A percentile compares a stretch with the other conserved stretches of the same genome.
Conservation (phyloP, 2,797 vertebrate genomes). For the Xiphorhynchus erythropygius region DNA sequence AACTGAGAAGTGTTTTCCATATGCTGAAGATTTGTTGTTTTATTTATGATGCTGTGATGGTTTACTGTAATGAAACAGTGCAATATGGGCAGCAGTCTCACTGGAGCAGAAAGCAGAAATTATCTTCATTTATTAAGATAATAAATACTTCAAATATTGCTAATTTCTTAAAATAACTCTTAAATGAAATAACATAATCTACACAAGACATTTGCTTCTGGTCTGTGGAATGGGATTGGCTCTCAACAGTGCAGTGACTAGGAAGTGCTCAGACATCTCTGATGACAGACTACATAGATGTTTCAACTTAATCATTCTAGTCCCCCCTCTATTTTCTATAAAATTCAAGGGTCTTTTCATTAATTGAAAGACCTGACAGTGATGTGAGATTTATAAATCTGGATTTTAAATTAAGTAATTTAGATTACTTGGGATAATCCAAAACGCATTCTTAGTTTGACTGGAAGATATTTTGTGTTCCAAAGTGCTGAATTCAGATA, state of each 20-base stretch:
- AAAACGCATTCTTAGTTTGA: background rate
- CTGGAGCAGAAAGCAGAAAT: background rate
- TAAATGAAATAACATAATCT: background rate
- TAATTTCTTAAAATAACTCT: background rate
- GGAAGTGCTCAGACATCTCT: background rate
- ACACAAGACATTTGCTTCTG: background rate
- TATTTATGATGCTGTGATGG: background rate
- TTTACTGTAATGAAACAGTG: background rate
- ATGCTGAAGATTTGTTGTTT: background rate
- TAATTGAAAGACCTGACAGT: background rate
- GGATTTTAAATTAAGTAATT: background rate
- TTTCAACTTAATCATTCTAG: background rate
- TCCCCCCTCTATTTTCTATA: background rate
- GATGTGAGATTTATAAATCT: background rate
- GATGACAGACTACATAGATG: background rate
- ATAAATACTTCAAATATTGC: background rate
- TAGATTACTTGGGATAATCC: background rate
- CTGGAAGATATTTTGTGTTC: background rate
- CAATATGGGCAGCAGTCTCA: background rate
- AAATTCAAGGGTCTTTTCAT: background rate
- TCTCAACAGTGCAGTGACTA: background rate
- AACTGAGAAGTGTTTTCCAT: background rate
- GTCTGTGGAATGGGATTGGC: background rate
- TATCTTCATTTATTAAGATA: background rate
- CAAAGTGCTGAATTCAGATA: background rate